Base-by-base conservation (phyloP, 2,113 vertebrate species). In the Melanostigma gelatinosum region DNA sequence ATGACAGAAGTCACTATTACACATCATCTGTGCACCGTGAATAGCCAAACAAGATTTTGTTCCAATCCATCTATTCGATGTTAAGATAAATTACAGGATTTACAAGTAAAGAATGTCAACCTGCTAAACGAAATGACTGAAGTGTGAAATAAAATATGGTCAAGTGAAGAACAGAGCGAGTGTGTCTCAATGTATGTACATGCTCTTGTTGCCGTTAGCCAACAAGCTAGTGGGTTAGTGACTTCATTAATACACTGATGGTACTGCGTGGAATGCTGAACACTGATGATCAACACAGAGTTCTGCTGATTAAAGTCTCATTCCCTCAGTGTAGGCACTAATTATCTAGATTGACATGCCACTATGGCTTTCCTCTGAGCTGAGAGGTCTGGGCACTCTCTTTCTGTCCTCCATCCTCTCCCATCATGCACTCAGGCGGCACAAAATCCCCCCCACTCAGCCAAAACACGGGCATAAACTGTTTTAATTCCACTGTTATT, bases 291-390 rank as follows among this genome's bases (percentile, higher is more conserved):
- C 84, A 89, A 80, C 87, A 86, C 77, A 69, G 67, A 82, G 52
- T 76, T 80, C 70, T 71, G 66, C 89, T 91, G 91, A 92, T 91
- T 89, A 91, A 90, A 92, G 85, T 85, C 88, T 72, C 60, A 75
- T 88, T 89, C 72, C 81, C 79, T 90, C 83, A 78, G 85, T 83
- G 84, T 82, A 80, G 83, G 66, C 87, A 87, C 76, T 85, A 93
- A 92, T 93, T 88, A 91, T 85, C 74, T 32, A 27, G 81, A 88
- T 32, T 88, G 90, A 92, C 84, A 62, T 65, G 66, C 74, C 42
- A 63, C 79, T 74, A 63, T 27, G 63, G 81, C 70, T 75, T 36
- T 54, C 85, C 32, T 75, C 66, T 52, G 32, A 13, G 75, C 76
- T 44, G 46, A 72, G 57, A 72, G 70, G 48, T 79, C 74, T 18